Evolutionary conservation across 2,113 vertebrate genomes (phyloP).

Genomic region (Lasiurus cinereus): DNA sequence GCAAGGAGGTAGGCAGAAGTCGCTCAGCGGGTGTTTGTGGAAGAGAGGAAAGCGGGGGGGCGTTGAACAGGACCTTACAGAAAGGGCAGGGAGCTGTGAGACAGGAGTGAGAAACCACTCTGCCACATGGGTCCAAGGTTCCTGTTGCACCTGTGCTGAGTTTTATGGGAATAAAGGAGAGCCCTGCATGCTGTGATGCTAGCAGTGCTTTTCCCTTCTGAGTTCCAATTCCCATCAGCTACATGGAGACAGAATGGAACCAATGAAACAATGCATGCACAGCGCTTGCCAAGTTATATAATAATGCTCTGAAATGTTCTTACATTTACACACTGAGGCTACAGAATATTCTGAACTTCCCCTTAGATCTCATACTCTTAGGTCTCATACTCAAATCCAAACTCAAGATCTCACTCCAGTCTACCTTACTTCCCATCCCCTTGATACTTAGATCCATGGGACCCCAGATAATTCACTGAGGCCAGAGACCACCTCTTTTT

Average conservation of each 20-base stretch:
- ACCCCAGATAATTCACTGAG: background rate
- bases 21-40: background rate
- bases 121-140: background rate
- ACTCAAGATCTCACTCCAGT: background rate
- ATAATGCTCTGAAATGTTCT: background rate
- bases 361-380: background rate
- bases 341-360: background rate
- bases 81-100: background rate
- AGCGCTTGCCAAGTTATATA: background rate
- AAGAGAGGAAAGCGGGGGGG: background rate
- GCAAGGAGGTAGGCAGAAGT: background rate
- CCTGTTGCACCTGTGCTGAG: rapidly evolving
- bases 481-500: background rate
- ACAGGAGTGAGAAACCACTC: background rate
- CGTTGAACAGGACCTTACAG: background rate
- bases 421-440: rapidly evolving
- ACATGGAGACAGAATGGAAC: background rate
- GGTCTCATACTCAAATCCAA: background rate
- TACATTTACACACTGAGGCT: background rate
- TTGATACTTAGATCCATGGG: rapidly evolving
- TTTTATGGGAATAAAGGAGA: background rate
- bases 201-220: background rate
- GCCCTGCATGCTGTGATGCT: background rate
- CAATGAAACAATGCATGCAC: background rate
- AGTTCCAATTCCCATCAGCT: background rate